Conservation (phyloP, 1,140 invertebrate genomes). For the Mya arenaria region DNA sequence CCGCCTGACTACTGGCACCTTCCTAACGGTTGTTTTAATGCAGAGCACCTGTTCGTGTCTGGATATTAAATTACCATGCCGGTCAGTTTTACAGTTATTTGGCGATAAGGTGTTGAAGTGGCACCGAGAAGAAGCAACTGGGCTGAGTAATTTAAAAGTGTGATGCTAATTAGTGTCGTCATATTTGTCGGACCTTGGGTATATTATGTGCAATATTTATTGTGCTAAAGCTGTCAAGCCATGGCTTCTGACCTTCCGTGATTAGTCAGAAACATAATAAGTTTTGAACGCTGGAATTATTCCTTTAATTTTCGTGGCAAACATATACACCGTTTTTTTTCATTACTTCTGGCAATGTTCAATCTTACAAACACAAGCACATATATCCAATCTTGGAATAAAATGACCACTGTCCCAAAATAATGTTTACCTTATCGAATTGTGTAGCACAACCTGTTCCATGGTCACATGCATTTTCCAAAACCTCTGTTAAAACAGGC, state of each 20-base stretch:
- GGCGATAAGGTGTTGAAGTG: not conserved
- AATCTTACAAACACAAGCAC: too few species aligned
- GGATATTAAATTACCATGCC: not conserved
- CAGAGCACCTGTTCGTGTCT: conserved; percentile 18
- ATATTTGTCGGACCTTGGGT: not conserved
- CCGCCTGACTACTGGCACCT: not conserved
- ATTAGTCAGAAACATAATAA: too few species aligned
- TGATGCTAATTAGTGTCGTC: not conserved
- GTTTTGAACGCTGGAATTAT: too few species aligned
- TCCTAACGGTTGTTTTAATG: conserved; percentile 23
- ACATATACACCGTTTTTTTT: too few species aligned
- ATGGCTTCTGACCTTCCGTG: too few species aligned
- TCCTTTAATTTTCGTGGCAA: too few species aligned
- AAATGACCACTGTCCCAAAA: too few species aligned
- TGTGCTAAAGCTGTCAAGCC: too few species aligned
- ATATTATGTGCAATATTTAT: too few species aligned
- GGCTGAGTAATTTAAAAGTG: not conserved
- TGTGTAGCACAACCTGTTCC: not conserved
- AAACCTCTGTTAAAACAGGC: not conserved
- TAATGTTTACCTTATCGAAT: too few species aligned
- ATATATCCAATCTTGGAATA: too few species aligned
- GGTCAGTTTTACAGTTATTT: not conserved
- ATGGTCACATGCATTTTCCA: not conserved
- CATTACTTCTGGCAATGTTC: too few species aligned
- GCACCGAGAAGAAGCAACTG: not conserved